phyloP scores from a whole-genome alignment of 30 jellyfish, hydroid and myxozoan species.

The Aurelia coerulea region DNA sequence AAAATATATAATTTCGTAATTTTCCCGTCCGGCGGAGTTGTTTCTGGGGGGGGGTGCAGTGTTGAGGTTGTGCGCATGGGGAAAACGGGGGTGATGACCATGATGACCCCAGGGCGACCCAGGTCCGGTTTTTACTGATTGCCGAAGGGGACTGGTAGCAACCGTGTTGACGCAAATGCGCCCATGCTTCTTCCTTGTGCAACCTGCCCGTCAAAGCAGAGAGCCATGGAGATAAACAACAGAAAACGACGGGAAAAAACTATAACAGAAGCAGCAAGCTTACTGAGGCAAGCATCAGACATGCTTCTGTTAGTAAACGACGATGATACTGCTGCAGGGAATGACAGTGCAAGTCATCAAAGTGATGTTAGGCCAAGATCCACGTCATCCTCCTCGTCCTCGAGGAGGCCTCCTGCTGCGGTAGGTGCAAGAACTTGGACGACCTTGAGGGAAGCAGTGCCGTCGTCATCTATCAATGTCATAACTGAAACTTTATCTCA shows the following conservation, averaged over 20 bases:
- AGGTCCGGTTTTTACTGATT: no score
- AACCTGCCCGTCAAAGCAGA: background rate
- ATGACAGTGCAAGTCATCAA: background rate
- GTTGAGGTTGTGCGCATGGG: no score
- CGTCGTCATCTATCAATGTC: background rate
- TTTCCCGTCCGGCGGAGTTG: no score
- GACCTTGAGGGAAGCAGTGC: background rate
- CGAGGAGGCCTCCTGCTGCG: background rate
- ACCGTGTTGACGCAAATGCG: no score
- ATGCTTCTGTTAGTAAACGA: background rate
- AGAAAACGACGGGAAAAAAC: background rate
- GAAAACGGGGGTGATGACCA: no score
- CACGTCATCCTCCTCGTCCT: background rate
- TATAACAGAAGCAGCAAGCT: background rate
- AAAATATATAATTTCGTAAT: no score
- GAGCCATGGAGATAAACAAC: background rate
- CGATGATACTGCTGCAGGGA: background rate
- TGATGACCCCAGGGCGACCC: no score
- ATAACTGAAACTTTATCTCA: background rate
- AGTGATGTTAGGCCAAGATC: background rate
- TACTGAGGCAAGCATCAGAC: constrained; percentile 2
- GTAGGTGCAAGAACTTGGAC: background rate
- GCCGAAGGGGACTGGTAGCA: no score
- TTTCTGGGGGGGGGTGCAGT: no score
- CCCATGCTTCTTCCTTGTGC: background rate